Evolutionary conservation across 2,797 vertebrate genomes (phyloP).

Genomic region (Hyperoplus immaculatus): DNA sequence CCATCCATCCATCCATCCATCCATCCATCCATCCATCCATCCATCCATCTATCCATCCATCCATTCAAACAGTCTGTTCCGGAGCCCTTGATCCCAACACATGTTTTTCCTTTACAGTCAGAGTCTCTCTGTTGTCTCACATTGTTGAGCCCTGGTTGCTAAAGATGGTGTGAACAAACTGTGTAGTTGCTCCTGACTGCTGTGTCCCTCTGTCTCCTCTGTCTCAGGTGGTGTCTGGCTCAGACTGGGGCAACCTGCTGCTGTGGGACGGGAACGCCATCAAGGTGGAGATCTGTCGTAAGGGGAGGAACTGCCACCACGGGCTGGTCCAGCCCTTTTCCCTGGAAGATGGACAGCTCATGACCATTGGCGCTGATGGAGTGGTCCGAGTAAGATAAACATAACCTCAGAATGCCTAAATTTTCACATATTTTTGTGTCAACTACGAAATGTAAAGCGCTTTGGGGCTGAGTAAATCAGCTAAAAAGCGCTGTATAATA

Average conservation of each 20-base stretch:
- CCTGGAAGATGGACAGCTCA: slow-evolving; percentile 91
- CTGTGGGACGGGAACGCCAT: slow-evolving; percentile 94
- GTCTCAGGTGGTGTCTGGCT: slow-evolving; percentile 92
- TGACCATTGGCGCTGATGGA: slow-evolving; percentile 92
- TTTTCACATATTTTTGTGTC: background rate
- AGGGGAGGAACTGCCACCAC: slow-evolving; percentile 85
- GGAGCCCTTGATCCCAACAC: background rate
- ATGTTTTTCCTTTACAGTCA: background rate
- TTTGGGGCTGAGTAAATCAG: too few species aligned
- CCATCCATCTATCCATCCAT: too few species aligned
- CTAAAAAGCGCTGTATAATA: too few species aligned
- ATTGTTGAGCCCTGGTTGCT: background rate
- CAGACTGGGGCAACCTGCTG: slow-evolving; percentile 95
- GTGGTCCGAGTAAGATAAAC: slow-evolving; percentile 87
- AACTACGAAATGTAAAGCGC: too few species aligned
- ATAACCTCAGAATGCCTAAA: background rate
- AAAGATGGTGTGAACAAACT: background rate
- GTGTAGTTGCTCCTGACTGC: background rate
- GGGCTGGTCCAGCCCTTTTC: slow-evolving; percentile 90
- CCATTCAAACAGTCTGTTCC: background rate
- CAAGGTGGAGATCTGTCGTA: slow-evolving; percentile 91
- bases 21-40: too few species aligned
- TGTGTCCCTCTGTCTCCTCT: background rate
- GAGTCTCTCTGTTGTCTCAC: background rate
- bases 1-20: too few species aligned